phyloP scores from a whole-genome alignment of 2,113 vertebrate species.

The Silurus asotus region DNA sequence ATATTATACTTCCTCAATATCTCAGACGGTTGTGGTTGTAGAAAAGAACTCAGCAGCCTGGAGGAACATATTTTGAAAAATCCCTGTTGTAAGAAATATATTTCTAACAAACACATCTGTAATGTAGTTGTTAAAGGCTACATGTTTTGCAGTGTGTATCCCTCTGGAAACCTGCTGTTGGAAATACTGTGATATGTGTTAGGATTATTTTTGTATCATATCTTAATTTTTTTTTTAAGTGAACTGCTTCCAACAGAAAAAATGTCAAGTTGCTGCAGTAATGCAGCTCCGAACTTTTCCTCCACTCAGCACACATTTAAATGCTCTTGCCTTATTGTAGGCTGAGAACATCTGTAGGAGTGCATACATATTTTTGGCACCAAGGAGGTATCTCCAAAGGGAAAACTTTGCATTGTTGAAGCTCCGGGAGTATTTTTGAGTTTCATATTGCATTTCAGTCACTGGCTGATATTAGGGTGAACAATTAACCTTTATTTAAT shows the following conservation, averaged over 20 bases:
- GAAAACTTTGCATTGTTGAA: not conserved
- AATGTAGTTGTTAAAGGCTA: not conserved
- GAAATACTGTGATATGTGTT: not conserved
- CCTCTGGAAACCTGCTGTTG: not conserved
- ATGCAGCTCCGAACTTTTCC: not conserved
- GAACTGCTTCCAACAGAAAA: not conserved
- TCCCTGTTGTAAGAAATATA: not conserved
- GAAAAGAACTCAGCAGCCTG: not conserved
- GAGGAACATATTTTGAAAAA: slow-evolving; percentile 2
- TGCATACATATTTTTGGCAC: not conserved
- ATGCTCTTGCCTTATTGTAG: not conserved
- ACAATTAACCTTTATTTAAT: not conserved
- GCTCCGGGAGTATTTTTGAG: not conserved
- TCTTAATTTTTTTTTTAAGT: not conserved
- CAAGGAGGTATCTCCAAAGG: not conserved
- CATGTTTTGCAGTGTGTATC: not conserved
- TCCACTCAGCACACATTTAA: not conserved
- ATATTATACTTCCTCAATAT: not conserved
- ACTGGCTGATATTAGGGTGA: too few species aligned
- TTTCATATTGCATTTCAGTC: not conserved
- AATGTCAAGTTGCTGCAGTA: not conserved
- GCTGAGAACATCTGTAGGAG: not conserved
- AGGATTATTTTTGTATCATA: not conserved
- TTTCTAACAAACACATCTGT: not conserved
- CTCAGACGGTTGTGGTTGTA: not conserved